Conservation (phyloP, 35 echinoderm and acorn worm species). For the Heliocidaris tuberculata region DNA sequence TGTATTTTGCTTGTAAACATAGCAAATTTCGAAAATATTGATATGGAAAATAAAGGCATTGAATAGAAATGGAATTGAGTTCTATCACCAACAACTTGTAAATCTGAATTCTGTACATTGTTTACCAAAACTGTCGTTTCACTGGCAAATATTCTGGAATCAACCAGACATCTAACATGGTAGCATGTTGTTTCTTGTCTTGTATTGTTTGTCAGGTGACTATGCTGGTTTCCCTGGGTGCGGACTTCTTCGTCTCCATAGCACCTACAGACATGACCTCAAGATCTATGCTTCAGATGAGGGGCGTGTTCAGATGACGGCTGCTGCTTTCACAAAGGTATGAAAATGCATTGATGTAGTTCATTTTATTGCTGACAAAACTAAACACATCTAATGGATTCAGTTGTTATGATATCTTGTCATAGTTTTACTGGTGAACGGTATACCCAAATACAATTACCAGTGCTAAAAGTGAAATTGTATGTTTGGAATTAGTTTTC, state of each 20-base stretch:
- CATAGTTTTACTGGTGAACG: too few species aligned
- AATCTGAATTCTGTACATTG: background rate
- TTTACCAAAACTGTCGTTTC: background rate
- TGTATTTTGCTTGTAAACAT: too few species aligned
- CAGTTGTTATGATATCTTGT: too few species aligned
- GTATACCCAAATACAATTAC: too few species aligned
- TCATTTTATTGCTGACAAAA: too few species aligned
- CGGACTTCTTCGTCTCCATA: slow-evolving; percentile 92
- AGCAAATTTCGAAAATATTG: too few species aligned
- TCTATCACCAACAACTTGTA: background rate
- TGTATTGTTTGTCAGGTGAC: slow-evolving; percentile 63
- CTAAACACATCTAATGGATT: too few species aligned
- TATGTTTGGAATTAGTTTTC: too few species aligned
- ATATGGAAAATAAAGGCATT: too few species aligned
- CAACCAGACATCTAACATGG: background rate
- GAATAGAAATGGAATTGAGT: too few species aligned
- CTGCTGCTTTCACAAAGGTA: slow-evolving; percentile 96
- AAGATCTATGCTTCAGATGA: slow-evolving; percentile 98
- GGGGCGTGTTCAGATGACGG: slow-evolving; percentile 96
- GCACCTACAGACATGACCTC: slow-evolving; percentile 89
- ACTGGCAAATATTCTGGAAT: background rate
- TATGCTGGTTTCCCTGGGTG: slow-evolving; percentile 97
- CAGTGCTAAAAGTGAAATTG: too few species aligned
- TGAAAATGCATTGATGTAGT: background rate
- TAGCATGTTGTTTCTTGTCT: background rate